A percentile compares a stretch with the other conserved stretches of the same genome.
Conservation (phyloP, 2,888 invertebrate species). For the Diaphora mendica region DNA sequence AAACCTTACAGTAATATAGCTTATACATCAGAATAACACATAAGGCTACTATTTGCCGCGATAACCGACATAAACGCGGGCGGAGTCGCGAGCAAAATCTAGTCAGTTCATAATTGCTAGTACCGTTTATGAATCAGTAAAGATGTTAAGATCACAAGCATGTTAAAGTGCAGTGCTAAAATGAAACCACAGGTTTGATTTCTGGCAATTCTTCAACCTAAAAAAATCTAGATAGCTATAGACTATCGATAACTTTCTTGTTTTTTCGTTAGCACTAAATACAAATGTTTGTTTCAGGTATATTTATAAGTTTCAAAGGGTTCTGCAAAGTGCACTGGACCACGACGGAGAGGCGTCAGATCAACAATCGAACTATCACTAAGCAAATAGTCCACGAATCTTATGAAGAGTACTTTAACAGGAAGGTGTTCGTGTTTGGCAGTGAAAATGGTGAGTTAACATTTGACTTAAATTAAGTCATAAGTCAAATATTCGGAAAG, state of each 20-base stretch:
- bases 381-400: constrained; percentile 75
- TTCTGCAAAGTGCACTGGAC: constrained; percentile 85
- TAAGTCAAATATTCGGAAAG: too few species aligned
- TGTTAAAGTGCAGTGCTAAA: neutral
- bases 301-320: constrained; percentile 82
- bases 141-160: neutral
- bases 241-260: neutral
- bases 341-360: constrained; percentile 55
- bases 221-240: neutral
- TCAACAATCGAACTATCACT: constrained; percentile 56
- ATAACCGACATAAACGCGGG: too few species aligned
- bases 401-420: constrained; percentile 82
- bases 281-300: constrained; percentile 66
- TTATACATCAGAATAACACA: too few species aligned
- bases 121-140: neutral
- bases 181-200: neutral
- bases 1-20: too few species aligned
- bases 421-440: constrained; percentile 78
- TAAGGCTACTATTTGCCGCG: too few species aligned
- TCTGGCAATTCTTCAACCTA: neutral
- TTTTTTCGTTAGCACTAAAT: neutral
- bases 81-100: too few species aligned
- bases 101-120: neutral
- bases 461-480: neutral
- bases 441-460: constrained; percentile 72